A percentile compares a stretch with the other conserved stretches of the same genome.
Evolutionary conservation across 2,113 vertebrate genomes (phyloP).

Genomic region (Salvelinus fontinalis): DNA sequence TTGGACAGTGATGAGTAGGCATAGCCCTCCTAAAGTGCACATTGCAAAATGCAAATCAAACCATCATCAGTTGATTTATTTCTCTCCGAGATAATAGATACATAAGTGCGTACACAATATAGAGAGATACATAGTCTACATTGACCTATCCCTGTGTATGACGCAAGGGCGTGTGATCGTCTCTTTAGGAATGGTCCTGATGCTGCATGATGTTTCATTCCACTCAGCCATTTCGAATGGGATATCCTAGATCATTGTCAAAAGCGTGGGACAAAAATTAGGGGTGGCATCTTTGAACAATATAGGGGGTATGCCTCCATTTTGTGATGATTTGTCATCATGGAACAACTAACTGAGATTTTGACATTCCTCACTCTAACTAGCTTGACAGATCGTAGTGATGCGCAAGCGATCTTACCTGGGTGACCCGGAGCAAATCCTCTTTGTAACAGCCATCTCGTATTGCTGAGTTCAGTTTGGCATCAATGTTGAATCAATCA

Average conservation of each 20-base stretch:
- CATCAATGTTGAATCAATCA: neutral
- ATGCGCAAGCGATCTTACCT: conserved; percentile 30
- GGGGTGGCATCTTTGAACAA: neutral
- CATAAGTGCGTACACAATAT: too few species aligned
- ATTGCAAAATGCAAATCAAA: neutral
- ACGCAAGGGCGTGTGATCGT: neutral
- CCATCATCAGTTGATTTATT: too few species aligned
- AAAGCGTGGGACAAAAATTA: neutral
- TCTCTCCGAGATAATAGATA: too few species aligned
- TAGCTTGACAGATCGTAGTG: neutral
- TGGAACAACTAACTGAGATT: too few species aligned
- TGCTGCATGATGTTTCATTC: neutral
- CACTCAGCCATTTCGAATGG: neutral
- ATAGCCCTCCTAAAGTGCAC: too few species aligned
- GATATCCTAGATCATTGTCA: neutral
- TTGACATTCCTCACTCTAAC: neutral
- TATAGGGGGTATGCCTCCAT: neutral
- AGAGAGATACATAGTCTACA: neutral
- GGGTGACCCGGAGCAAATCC: conserved; percentile 24
- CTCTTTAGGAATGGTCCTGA: neutral
- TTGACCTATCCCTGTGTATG: neutral
- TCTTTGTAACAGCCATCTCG: conserved; percentile 29
- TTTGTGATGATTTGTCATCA: neutral
- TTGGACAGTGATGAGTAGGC: neutral
- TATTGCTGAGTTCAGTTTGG: neutral